Conservation (phyloP, 53 echinoderm and acorn worm genomes). For the Arbacia lixula region DNA sequence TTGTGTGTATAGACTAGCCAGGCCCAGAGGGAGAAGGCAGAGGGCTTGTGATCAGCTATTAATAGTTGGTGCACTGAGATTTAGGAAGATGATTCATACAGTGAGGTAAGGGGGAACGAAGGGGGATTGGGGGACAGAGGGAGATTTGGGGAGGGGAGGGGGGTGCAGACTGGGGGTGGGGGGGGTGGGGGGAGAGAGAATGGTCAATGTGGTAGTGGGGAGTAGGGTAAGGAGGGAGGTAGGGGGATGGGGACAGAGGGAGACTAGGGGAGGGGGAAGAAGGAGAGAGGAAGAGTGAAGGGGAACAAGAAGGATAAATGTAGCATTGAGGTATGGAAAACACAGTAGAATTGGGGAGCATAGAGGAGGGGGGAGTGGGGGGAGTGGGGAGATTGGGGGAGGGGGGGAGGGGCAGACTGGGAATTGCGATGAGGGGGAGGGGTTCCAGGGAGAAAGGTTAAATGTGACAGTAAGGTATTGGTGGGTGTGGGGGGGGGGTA, state of each 20-base stretch:
- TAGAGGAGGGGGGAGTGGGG: not conserved
- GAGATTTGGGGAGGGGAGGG: not conserved
- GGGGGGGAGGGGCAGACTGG: too few relatives aligned
- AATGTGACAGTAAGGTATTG: too few relatives aligned
- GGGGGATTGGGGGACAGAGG: not conserved
- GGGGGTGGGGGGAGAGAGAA: not conserved
- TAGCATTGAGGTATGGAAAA: not conserved
- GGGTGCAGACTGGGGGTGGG: not conserved
- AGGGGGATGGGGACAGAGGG: too few relatives aligned
- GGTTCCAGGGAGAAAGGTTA: too few relatives aligned
- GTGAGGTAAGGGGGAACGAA: not conserved
- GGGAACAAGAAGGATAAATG: not conserved
- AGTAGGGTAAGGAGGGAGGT: too few relatives aligned
- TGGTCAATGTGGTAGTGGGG: not conserved
- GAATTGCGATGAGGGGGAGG: too few relatives aligned
- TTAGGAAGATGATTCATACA: conserved; percentile 32
- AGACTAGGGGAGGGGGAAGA: not conserved
- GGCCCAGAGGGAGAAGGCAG: too few relatives aligned
- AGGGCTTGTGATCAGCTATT: conserved; percentile 2
- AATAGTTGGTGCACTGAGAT: not conserved
- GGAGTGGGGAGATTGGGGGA: not conserved
- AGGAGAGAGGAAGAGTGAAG: not conserved
- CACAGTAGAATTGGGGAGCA: too few relatives aligned
- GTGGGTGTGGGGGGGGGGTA: too few relatives aligned
- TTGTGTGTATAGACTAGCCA: too few relatives aligned